These are phyloP conservation scores for Emydoidea blandingii DNA, from an alignment of 2,797 vertebrate species.

Conservation along the genomic window DNA sequence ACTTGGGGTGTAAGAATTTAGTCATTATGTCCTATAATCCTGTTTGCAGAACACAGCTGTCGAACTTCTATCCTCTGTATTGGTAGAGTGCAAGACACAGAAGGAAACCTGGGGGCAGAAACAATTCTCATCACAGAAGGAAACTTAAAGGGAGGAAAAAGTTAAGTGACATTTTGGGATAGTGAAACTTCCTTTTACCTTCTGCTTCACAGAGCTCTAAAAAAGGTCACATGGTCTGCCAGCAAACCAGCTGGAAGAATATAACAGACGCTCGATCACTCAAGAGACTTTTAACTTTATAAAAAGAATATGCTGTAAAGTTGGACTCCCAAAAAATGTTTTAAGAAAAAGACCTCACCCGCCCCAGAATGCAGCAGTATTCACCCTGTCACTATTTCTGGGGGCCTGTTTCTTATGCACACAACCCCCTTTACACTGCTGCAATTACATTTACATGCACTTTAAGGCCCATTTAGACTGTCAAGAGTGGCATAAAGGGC, in stretches of 20 bases:
- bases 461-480: neutral
- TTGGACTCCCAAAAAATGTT: neutral
- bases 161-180: rapidly evolving
- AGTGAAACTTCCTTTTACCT: neutral
- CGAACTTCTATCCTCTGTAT: neutral
- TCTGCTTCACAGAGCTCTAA: neutral
- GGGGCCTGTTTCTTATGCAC: neutral
- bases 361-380: neutral
- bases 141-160: neutral
- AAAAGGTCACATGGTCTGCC: neutral
- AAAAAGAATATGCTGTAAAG: neutral
- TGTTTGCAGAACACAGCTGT: neutral
- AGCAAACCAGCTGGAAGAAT: neutral
- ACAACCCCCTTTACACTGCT: neutral
- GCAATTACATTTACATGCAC: neutral
- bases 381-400: neutral
- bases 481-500: neutral
- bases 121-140: neutral
- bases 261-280: neutral
- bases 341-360: neutral
- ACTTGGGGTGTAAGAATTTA: neutral
- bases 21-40: neutral
- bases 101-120: neutral
- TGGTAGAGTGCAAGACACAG: neutral
- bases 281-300: neutral